These are phyloP conservation scores for Babylonia areolata DNA, from an alignment of 1,140 invertebrate species.

Conservation along the genomic window DNA sequence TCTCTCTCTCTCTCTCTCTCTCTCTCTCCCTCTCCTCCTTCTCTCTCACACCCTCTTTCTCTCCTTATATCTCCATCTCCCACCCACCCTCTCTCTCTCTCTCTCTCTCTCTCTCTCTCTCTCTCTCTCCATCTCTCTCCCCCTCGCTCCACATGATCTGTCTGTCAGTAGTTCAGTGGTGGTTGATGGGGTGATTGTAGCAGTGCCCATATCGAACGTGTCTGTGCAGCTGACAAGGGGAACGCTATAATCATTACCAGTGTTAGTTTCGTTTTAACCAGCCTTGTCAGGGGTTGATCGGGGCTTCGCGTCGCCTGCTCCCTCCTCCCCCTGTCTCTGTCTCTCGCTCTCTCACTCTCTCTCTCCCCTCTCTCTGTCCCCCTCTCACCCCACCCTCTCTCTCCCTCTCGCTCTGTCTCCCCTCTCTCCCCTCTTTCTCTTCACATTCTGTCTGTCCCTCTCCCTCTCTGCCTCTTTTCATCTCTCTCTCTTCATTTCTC, in stretches of 20 bases:
- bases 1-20: conserved; percentile 32
- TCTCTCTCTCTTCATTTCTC: background rate
- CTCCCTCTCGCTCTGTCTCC: background rate
- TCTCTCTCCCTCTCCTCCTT: conserved; percentile 20
- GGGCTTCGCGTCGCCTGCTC: no score
- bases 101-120: conserved; percentile 25
- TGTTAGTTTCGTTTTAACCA: no score
- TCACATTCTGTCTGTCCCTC: no score
- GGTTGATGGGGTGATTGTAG: no score
- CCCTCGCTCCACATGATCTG: no score
- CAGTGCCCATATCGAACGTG: no score
- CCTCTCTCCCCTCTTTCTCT: background rate
- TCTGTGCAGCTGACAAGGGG: no score
- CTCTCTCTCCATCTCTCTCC: conserved; percentile 14
- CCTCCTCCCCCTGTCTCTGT: background rate
- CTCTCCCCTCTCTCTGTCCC: background rate
- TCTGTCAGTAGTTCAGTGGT: no score
- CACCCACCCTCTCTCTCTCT: background rate
- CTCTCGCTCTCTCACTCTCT: background rate
- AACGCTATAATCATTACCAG: no score
- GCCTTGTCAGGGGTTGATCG: no score
- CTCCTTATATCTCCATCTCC: background rate
- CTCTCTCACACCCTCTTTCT: background rate
- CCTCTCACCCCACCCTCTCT: background rate
- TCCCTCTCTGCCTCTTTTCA: no score